Evolutionary conservation across 2,888 invertebrate genomes (phyloP).

Genomic region (Halocaridina rubra): DNA sequence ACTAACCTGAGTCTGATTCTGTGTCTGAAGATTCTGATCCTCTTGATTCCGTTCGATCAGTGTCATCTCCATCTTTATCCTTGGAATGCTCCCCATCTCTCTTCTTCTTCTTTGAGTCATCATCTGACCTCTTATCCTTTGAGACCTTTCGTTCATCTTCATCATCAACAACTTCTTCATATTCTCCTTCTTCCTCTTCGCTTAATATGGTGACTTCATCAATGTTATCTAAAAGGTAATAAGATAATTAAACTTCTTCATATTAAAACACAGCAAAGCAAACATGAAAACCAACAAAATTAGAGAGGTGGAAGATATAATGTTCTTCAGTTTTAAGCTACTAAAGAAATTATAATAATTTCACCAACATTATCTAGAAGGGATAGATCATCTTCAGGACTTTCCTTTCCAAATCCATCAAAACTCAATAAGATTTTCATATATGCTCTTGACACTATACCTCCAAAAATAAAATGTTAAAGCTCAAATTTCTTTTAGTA

Average conservation of each 20-base stretch:
- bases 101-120: constrained; percentile 42
- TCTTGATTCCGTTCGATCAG: neutral
- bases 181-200: constrained; percentile 48
- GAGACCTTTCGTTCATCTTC: constrained; percentile 6
- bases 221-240: constrained; percentile 21
- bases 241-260: too few species aligned
- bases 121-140: constrained; percentile 35
- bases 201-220: constrained; percentile 54
- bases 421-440: too few species aligned
- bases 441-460: too few species aligned
- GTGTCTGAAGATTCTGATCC: constrained; percentile 26
- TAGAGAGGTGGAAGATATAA: too few species aligned
- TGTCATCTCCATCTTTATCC: neutral
- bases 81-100: constrained; percentile 36
- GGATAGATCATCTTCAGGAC: too few species aligned
- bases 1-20: constrained; percentile 35
- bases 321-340: too few species aligned
- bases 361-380: too few species aligned
- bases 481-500: too few species aligned
- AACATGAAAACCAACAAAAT: neutral
- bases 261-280: too few species aligned
- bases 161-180: constrained; percentile 37
- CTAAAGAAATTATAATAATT: too few species aligned
- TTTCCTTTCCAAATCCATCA: too few species aligned
- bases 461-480: too few species aligned